A percentile compares a stretch with the other conserved stretches of the same genome.
These are phyloP conservation scores for Scelioninae gen. 1 DNA, from an alignment of 2,888 invertebrate genomes.

Conservation along the genomic window DNA sequence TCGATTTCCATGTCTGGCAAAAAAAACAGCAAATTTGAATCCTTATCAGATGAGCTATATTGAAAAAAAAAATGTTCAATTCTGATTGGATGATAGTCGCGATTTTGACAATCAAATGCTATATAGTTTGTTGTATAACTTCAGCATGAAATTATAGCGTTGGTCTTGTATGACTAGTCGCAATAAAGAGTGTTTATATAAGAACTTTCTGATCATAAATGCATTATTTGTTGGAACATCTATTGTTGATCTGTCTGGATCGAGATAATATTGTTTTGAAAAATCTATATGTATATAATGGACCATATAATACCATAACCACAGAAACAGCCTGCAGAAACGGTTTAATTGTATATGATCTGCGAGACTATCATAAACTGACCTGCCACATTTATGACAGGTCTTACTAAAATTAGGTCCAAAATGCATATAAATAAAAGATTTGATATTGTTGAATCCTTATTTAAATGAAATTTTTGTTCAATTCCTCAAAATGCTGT, in stretches of 20 bases:
- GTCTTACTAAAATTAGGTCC: conserved; percentile 45
- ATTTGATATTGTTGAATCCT: background rate
- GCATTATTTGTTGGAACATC: conserved; percentile 37
- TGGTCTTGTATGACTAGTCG: conserved; percentile 14
- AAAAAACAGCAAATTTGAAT: conserved; percentile 9
- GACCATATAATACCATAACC: conserved; percentile 64
- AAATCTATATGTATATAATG: conserved; percentile 62
- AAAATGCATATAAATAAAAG: background rate
- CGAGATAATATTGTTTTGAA: conserved; percentile 60
- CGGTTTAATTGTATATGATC: conserved; percentile 72
- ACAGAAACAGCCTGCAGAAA: conserved; percentile 70
- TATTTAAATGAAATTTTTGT: no score
- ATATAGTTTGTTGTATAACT: background rate
- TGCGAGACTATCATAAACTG: conserved; percentile 68
- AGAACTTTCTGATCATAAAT: conserved; percentile 31
- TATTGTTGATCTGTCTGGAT: conserved; percentile 35
- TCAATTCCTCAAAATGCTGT: background rate
- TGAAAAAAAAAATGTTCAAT: background rate
- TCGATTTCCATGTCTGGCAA: background rate
- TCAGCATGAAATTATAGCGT: background rate
- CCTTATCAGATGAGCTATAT: background rate
- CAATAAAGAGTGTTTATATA: conserved; percentile 26
- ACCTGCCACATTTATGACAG: conserved; percentile 39
- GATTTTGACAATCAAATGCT: background rate
- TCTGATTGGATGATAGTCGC: background rate